These are phyloP conservation scores for Drosophila pseudotakahashii DNA, from an alignment of 2,888 invertebrate species.

Conservation along the genomic window DNA sequence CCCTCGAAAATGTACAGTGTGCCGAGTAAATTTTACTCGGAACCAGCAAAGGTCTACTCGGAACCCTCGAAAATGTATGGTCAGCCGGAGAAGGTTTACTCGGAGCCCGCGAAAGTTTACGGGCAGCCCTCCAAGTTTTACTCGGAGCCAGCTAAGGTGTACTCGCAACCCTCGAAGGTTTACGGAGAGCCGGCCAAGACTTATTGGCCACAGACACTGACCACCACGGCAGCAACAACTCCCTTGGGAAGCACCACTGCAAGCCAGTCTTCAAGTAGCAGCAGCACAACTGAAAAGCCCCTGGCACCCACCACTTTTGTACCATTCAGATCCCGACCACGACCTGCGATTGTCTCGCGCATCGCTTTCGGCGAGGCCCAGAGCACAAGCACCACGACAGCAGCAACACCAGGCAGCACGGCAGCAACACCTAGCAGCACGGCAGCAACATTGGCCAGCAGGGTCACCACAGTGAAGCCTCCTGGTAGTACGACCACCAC, in stretches of 20 bases:
- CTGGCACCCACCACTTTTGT: conserved; percentile 62
- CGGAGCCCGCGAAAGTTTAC: conserved; percentile 85
- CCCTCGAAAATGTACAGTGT: conserved; percentile 85
- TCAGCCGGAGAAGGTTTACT: conserved; percentile 85
- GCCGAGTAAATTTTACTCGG: conserved; percentile 86
- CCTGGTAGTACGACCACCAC: conserved; percentile 29
- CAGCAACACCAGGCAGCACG: no score
- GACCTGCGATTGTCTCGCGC: conserved; percentile 81
- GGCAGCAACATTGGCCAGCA: conserved; percentile 40
- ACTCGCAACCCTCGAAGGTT: conserved; percentile 86
- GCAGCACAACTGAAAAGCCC: conserved; percentile 51
- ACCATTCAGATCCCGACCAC: conserved; percentile 63
- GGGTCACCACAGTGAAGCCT: conserved; percentile 28
- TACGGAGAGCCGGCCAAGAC: conserved; percentile 85
- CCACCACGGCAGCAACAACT: conserved; percentile 39
- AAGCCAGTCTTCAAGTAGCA: background rate
- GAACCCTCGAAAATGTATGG: conserved; percentile 86
- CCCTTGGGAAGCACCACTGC: conserved; percentile 15
- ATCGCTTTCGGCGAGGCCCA: conserved; percentile 82
- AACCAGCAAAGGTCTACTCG: conserved; percentile 87
- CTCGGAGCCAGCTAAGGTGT: conserved; percentile 86
- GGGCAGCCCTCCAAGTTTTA: conserved; percentile 87
- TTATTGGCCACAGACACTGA: conserved; percentile 84
- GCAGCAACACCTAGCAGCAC: conserved; percentile 45
- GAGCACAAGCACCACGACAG: conserved; percentile 49